These are phyloP conservation scores for Myrmecophaga tridactyla DNA, from an alignment of 2,113 vertebrate species.

Conservation along the genomic window DNA sequence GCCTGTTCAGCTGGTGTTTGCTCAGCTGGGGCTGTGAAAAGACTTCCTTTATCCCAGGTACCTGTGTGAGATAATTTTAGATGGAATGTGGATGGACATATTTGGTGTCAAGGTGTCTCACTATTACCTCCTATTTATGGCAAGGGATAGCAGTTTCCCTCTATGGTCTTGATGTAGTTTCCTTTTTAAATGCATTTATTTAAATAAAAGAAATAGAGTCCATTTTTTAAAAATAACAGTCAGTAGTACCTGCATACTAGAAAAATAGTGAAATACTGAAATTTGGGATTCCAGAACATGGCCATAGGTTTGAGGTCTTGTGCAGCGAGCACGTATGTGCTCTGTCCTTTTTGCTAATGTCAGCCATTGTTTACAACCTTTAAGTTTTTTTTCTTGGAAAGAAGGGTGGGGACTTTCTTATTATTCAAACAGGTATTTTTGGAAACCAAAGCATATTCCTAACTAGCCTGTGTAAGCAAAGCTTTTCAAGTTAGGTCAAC, in stretches of 20 bases:
- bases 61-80: background rate
- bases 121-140: background rate
- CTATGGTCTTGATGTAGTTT: background rate
- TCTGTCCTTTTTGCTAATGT: slow-evolving; percentile 4
- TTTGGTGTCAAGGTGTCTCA: background rate
- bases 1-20: background rate
- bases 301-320: background rate
- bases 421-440: slow-evolving; percentile 46
- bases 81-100: background rate
- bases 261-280: background rate
- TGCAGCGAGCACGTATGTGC: no score
- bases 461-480: background rate
- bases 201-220: background rate
- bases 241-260: background rate
- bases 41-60: background rate
- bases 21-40: background rate
- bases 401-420: slow-evolving; percentile 53
- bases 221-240: background rate
- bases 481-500: background rate
- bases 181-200: background rate
- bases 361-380: slow-evolving; percentile 41
- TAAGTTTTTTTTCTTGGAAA: slow-evolving; percentile 15
- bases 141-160: background rate
- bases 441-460: slow-evolving; percentile 25
- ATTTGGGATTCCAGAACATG: background rate